Evolutionary conservation across 2,888 invertebrate genomes (phyloP).

Genomic region (Trissoscelio sp.): DNA sequence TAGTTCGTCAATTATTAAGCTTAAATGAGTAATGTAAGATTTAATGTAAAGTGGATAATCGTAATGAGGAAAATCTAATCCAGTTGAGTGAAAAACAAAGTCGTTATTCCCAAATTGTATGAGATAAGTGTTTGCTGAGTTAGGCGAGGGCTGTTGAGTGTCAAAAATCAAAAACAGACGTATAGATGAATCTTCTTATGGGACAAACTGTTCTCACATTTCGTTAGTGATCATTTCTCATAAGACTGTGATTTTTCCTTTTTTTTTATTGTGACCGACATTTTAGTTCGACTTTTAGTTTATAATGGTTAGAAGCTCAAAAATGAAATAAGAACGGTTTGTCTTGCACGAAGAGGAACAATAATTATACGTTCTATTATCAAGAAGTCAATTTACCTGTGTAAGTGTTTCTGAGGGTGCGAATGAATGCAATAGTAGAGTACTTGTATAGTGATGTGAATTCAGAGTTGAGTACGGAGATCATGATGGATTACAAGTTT

Average conservation of each 20-base stretch:
- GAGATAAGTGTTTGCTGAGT: background rate
- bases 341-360: conserved; percentile 16
- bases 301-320: conserved; percentile 34
- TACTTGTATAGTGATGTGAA: conserved; percentile 37
- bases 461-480: conserved; percentile 24
- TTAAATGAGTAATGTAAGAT: conserved; percentile 51
- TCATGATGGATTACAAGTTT: conserved; percentile 15
- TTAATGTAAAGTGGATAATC: conserved; percentile 36
- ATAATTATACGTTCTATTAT: conserved; percentile 56
- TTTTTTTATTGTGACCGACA: conserved; percentile 15
- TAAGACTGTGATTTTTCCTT: conserved; percentile 53
- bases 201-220: conserved; percentile 10
- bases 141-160: conserved; percentile 20
- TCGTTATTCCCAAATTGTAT: conserved; percentile 53
- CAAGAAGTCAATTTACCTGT: conserved; percentile 63
- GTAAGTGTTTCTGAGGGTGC: conserved; percentile 28
- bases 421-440: conserved; percentile 29
- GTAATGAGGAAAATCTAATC: background rate
- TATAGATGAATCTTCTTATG: conserved; percentile 11
- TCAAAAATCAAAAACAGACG: conserved; percentile 56
- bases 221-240: conserved; percentile 28
- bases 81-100: background rate
- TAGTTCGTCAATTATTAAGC: conserved; percentile 58
- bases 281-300: conserved; percentile 7
- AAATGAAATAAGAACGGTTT: conserved; percentile 26